Evolutionary conservation across 2,113 vertebrate species (phyloP).

Genomic region (Circaetus cinerascens): DNA sequence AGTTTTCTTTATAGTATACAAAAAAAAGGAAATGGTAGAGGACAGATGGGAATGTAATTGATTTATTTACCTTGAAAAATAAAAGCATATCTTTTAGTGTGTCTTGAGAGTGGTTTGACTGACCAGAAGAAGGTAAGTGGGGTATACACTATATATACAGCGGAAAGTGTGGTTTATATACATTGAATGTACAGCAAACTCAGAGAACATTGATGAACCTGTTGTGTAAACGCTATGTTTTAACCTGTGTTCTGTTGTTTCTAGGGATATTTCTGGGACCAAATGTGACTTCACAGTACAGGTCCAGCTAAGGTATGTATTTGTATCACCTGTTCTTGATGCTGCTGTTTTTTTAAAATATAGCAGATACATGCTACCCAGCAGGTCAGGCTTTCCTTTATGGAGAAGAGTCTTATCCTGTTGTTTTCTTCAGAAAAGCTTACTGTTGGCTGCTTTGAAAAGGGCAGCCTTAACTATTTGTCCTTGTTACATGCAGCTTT

Average conservation of each 20-base stretch:
- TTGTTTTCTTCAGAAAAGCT: neutral
- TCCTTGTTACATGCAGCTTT: neutral
- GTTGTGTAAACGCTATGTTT: neutral
- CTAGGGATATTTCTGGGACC: conserved; percentile 98
- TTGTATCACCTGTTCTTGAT: neutral
- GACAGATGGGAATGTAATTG: neutral
- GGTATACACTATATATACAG: rapidly evolving
- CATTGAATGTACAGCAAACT: neutral
- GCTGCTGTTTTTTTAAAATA: neutral
- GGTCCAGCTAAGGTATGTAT: conserved; percentile 92
- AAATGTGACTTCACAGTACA: conserved; percentile 99
- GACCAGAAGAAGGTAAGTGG: neutral
- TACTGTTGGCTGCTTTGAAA: neutral
- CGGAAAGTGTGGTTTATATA: neutral
- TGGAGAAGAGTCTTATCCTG: neutral
- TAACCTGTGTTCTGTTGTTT: conserved; percentile 17
- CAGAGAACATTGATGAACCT: neutral
- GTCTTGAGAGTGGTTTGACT: neutral
- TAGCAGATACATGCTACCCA: neutral
- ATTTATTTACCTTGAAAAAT: neutral
- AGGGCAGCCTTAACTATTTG: neutral
- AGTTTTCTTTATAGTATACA: neutral
- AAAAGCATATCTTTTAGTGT: neutral
- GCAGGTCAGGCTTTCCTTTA: neutral
- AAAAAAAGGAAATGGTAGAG: neutral